Percentiles rank a stretch among this genome's conserved stretches.
These are phyloP conservation scores for Thinocorus orbignyianus DNA, from an alignment of 2,113 vertebrate genomes.

Conservation along the genomic window DNA sequence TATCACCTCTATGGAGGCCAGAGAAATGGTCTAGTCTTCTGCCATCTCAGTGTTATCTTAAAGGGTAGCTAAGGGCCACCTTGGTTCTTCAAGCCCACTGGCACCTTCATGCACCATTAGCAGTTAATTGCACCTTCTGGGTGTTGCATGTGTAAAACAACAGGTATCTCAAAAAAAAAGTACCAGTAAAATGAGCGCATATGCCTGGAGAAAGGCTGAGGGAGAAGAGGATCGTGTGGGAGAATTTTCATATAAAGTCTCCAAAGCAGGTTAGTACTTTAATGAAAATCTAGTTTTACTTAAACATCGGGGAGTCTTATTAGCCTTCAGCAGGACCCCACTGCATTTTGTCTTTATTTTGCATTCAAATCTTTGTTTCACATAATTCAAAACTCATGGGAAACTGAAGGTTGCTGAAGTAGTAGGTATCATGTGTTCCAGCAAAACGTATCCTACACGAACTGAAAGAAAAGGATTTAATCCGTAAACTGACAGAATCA, in stretches of 20 bases:
- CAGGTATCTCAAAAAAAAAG: not conserved
- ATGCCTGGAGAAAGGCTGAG: not conserved
- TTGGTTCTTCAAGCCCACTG: not conserved
- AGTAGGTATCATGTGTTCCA: not conserved
- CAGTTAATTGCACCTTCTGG: not conserved
- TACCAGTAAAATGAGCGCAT: not conserved
- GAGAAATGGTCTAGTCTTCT: not conserved
- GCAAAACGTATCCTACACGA: not conserved
- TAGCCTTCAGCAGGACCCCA: not conserved
- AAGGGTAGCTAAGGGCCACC: not conserved
- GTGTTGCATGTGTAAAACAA: rapidly evolving
- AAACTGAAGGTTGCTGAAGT: not conserved
- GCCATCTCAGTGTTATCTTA: not conserved
- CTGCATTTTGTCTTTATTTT: not conserved
- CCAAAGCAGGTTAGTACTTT: not conserved
- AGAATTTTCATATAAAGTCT: not conserved
- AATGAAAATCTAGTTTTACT: not conserved
- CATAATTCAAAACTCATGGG: not conserved
- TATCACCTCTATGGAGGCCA: not conserved
- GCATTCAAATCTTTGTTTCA: not conserved
- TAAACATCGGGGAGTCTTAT: not conserved
- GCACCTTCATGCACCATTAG: not conserved
- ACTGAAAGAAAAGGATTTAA: not conserved
- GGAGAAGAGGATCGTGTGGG: not conserved
- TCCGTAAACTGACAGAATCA: not conserved